Evolutionary conservation across 2,797 vertebrate genomes (phyloP).

Genomic region (Eurystomus glaucurus): DNA sequence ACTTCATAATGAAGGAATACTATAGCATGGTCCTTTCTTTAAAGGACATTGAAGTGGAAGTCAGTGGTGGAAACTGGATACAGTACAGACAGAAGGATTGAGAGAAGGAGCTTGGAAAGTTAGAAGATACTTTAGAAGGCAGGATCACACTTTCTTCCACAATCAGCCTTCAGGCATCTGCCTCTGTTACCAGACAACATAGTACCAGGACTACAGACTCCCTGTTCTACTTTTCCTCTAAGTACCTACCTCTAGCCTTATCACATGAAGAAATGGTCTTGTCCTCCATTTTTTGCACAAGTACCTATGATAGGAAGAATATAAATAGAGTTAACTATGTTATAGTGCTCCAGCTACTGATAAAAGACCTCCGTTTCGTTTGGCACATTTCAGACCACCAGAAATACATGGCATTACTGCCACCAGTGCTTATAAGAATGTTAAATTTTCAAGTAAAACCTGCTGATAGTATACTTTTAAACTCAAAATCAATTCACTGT

Average conservation of each 20-base stretch:
- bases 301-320: not conserved
- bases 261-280: not conserved
- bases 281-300: not conserved
- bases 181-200: not conserved
- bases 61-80: not conserved
- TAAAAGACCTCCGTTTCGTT: not conserved
- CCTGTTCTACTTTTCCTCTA: not conserved
- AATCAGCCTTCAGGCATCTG: not conserved
- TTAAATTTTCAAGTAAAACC: not conserved
- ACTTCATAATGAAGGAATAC: not conserved
- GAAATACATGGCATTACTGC: not conserved
- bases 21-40: not conserved
- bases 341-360: not conserved
- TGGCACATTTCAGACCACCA: not conserved
- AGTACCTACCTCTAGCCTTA: not conserved
- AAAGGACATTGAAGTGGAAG: not conserved
- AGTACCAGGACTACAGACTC: not conserved
- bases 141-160: not conserved
- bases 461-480: not conserved
- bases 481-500: not conserved
- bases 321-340: not conserved
- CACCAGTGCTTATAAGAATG: not conserved
- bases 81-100: not conserved
- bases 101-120: not conserved
- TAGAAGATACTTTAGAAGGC: not conserved